These are phyloP conservation scores for Teleogryllus occipitalis DNA, from an alignment of 1,140 invertebrate species.

Conservation along the genomic window DNA sequence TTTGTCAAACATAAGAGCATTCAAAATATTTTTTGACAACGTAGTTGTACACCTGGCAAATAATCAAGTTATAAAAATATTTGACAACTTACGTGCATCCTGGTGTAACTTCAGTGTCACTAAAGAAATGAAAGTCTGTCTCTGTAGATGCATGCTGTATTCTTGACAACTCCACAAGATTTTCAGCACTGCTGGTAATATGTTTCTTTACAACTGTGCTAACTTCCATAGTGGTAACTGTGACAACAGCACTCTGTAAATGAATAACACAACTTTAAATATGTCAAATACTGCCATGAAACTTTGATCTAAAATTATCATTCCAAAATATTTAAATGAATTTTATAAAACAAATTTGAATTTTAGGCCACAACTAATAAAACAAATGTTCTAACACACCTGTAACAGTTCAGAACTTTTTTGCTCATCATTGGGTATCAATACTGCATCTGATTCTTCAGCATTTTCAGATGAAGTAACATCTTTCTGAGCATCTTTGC, in stretches of 20 bases:
- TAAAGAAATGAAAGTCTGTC: slow-evolving; percentile 78
- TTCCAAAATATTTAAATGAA: background rate
- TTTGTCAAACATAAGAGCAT: background rate
- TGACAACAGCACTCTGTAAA: background rate
- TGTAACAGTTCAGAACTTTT: background rate
- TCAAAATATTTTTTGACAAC: background rate
- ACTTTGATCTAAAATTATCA: background rate
- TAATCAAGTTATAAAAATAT: background rate
- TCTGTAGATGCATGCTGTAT: slow-evolving; percentile 19
- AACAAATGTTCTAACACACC: background rate
- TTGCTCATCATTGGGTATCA: background rate
- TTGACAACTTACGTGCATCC: slow-evolving; percentile 45
- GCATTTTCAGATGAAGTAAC: background rate
- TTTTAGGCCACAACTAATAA: background rate
- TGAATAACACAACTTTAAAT: background rate
- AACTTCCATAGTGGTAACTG: background rate
- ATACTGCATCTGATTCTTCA: background rate
- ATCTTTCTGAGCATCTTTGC: background rate
- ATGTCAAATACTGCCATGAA: background rate
- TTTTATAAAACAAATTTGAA: background rate
- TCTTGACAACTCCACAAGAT: background rate
- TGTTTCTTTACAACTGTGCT: background rate
- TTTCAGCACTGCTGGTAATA: background rate
- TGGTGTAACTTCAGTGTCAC: slow-evolving; percentile 76
- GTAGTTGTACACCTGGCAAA: too few species aligned